Conservation (phyloP, 2,888 invertebrate genomes). For the Sarcophaga carnaria region DNA sequence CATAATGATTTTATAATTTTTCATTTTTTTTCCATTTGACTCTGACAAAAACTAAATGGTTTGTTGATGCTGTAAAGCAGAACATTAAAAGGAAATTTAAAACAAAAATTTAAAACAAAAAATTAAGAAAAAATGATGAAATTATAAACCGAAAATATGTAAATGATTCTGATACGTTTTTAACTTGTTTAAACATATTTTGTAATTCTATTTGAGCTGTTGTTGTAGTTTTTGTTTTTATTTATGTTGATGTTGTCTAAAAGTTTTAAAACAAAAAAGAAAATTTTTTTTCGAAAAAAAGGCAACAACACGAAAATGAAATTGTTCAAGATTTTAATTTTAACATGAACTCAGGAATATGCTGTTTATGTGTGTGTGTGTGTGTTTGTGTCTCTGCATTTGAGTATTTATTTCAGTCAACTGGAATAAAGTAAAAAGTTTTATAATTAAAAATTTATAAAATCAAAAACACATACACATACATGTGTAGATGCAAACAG, state of each 20-base stretch:
- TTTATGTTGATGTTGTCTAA: neutral
- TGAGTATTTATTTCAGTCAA: conserved; percentile 5
- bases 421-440: conserved; percentile 53
- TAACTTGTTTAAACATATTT: neutral
- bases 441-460: conserved; percentile 60
- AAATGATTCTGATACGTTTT: neutral
- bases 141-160: neutral
- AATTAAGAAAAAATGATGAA: neutral
- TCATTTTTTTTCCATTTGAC: no score
- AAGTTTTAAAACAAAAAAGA: neutral
- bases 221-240: neutral
- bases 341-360: neutral
- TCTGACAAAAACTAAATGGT: no score
- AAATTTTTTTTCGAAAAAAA: no score
- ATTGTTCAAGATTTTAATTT: neutral
- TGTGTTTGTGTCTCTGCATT: neutral
- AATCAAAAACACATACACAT: neutral
- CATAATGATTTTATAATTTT: no score
- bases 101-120: neutral
- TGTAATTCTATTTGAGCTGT: neutral
- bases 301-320: no score
- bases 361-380: neutral
- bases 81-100: neutral
- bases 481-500: neutral
- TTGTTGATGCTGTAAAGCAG: no score